Base-by-base conservation (phyloP, 2,797 vertebrate genomes). In the Rhabdophis nuchalis region DNA sequence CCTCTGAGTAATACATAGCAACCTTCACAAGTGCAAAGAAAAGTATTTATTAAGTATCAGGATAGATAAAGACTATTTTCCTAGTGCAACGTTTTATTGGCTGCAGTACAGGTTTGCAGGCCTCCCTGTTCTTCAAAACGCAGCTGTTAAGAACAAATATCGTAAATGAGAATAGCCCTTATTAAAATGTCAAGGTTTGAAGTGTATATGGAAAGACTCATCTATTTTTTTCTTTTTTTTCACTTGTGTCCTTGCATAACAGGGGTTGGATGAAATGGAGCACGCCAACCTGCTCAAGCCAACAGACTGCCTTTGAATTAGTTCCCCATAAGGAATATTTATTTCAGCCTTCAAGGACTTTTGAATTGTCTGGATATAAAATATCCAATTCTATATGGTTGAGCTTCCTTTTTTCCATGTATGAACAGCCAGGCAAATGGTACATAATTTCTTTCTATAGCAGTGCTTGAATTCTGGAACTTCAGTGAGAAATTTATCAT, bases 231-330 rank as follows among this genome's bases (percentile, higher is more conserved):
- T 94, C 3, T 61, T 60, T 12, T 9, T 29, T 53, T 5, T 95
- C 64, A 32, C 25, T 77, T 68, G 27, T 85, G 85, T 85, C 92
- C 82, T 91, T 4, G 1, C 46, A 90, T n/a, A 7, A 36, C 68
- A 64, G 61, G 46, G 53, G 12, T 32, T 68, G 91, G 14, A 54
- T 87, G 1, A 36, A 25, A 89, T 88, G 54, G 86, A 13, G 77
- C 92, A 72, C 68, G 93, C 93, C 5, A 0, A 5, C 68, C 94
- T 93, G 0, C 0, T 93, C 94, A 58, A 41, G 89, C 64, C 86
- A 92, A 68, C 90, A 92, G 41, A 52, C 41, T 85, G 56, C 16
- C 85, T 92, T 90, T 89, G 54, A 58, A 64, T 88, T 72, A 23
- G 12, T 91, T 6, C 61, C 56, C 25, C 41, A 85, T 0, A 0